phyloP scores from a whole-genome alignment of 2,113 vertebrate genomes.

The Pungitius pungitius region DNA sequence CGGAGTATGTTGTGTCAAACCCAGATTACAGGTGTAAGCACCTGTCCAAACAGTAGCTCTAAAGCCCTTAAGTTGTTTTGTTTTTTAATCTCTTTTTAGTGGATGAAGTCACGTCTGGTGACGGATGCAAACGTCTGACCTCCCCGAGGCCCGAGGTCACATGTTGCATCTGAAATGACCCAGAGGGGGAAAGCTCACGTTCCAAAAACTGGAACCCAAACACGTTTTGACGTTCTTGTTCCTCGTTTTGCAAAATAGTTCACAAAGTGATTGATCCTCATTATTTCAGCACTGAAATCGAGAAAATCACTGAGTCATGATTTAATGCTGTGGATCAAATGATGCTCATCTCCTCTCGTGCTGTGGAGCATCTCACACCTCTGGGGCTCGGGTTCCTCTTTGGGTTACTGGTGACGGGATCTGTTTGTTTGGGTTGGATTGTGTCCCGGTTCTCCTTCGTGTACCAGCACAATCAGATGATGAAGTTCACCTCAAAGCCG shows the following conservation, averaged over 20 bases:
- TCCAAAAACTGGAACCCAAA: neutral
- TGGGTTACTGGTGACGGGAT: neutral
- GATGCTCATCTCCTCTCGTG: no score
- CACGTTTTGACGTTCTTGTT: neutral
- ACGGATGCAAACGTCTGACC: no score
- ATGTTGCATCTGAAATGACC: neutral
- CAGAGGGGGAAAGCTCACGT: neutral
- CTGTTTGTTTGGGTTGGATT: neutral
- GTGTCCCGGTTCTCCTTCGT: no score
- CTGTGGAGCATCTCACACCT: no score
- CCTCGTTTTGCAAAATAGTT: neutral
- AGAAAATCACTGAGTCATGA: no score
- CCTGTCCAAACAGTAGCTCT: neutral
- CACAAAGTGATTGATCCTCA: no score
- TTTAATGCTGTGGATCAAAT: no score
- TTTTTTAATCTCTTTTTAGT: neutral
- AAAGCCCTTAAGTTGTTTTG: no score
- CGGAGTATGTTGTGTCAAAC: neutral
- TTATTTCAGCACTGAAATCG: no score
- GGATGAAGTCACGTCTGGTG: neutral
- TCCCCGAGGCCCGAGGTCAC: constrained; percentile 1
- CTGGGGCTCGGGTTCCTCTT: no score
- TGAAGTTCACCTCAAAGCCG: no score
- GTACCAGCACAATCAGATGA: no score
- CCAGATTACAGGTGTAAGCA: neutral